Base-by-base conservation (phyloP, 2,113 vertebrate genomes). In the Falcunculus frontatus region DNA sequence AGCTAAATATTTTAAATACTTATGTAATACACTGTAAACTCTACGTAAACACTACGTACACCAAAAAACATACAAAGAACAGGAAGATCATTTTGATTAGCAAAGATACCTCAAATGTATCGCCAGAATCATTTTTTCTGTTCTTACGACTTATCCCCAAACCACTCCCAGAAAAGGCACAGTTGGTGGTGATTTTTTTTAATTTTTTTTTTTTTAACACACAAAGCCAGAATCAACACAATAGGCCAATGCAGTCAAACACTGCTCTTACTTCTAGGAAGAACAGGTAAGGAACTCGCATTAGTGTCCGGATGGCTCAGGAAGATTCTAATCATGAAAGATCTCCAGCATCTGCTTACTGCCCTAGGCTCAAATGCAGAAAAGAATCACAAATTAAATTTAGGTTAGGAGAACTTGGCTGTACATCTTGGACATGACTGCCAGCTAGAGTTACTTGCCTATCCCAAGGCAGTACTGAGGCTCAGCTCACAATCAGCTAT, bases 161-260 rank as follows among this genome's bases (percentile, higher is more conserved):
- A 93, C 53, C 90, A 95, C 92, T 94, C 84, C 92, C 84, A 90
- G 67, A 29, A 35, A 93, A 97, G 94, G 95, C 95, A 97, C 90
- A 87, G 75, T 68, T 50, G 64, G 75, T 77, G 75, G 32, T 69
- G 42, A 42, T 35, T 84, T 73, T 82, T 81, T 87, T 44, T 57
- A 42, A 16, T 18, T 73, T 32, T 87, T 67, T 83, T 72, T 86
- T 76, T 76, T 70, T 47, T 1, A 89, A 44, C 81, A 91, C 88
- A 79, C 69, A 91, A 94, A 93, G 52, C 87, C 90, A 94, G 87
- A 94, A 84, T 53, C 65, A 82, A 83, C 53, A 95, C 78, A 87
- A 20, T 13, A 90, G 95, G 90, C 85, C 85, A 82, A 10, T 20
- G 87, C 87, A 82, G 52, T 77, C 69, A 76, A 64, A 68, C 4